phyloP scores from a whole-genome alignment of 1,140 invertebrate genomes.

The Mya arenaria region DNA sequence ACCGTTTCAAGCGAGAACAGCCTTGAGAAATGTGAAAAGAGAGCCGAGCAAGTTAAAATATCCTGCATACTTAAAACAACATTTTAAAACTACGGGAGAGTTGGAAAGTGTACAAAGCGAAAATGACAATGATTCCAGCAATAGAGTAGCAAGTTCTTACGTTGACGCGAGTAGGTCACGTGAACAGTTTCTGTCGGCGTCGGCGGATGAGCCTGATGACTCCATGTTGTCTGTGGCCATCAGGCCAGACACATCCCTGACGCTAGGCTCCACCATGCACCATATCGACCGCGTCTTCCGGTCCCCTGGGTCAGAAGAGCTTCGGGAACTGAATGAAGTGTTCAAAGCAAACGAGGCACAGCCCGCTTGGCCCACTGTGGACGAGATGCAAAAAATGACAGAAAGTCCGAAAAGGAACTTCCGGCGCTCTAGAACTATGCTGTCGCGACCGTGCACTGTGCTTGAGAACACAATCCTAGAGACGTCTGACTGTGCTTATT shows the following conservation, averaged over 20 bases:
- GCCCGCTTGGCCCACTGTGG: slow-evolving; percentile 41
- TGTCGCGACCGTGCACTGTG: slow-evolving; percentile 1
- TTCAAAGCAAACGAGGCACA: slow-evolving; percentile 17
- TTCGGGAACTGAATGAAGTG: slow-evolving; percentile 35
- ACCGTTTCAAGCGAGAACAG: slow-evolving; percentile 39
- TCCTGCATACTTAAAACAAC: not conserved
- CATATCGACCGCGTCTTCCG: slow-evolving; percentile 26
- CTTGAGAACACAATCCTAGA: not conserved
- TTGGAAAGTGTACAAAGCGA: not conserved
- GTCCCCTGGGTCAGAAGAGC: slow-evolving; percentile 27
- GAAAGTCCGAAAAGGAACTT: not conserved
- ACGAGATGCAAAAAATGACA: slow-evolving; percentile 50
- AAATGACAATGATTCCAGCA: not conserved
- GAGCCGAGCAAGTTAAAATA: not conserved
- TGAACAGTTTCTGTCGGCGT: not conserved
- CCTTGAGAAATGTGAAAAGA: not conserved
- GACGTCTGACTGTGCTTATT: not conserved
- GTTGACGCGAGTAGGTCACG: not conserved
- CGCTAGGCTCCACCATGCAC: slow-evolving; percentile 41
- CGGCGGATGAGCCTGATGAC: slow-evolving; percentile 31
- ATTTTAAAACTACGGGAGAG: not conserved
- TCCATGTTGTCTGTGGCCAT: slow-evolving; percentile 39
- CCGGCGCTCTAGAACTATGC: not conserved
- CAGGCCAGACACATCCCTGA: slow-evolving; percentile 46
- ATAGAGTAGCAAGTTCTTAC: not conserved